Evolutionary conservation across 1,140 invertebrate genomes (phyloP).

Genomic region (Teleopsis dalmanni): DNA sequence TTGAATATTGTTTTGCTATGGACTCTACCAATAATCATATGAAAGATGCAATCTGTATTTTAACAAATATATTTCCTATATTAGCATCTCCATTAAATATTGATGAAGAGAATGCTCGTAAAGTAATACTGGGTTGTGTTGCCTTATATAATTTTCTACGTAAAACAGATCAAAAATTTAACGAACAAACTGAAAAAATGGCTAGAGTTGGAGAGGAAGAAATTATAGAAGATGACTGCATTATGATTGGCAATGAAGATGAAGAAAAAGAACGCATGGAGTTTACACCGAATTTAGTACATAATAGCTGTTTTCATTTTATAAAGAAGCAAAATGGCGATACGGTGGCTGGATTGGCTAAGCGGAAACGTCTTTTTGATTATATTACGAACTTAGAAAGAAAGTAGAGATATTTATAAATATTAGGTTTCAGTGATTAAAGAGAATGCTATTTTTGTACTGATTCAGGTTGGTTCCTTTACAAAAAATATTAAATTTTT

Average conservation of each 20-base stretch:
- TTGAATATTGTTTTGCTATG: too few relatives aligned
- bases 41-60: constrained; percentile 36
- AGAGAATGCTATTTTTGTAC: too few relatives aligned
- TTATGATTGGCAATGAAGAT: constrained; percentile 36
- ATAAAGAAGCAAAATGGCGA: constrained; percentile 28
- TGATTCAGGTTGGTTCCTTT: too few relatives aligned
- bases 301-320: constrained; percentile 33
- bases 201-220: constrained; percentile 23
- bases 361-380: not conserved
- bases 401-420: too few relatives aligned
- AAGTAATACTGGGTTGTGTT: constrained; percentile 37
- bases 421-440: too few relatives aligned
- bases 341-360: constrained; percentile 19
- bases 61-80: constrained; percentile 40
- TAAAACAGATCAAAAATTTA: constrained; percentile 36
- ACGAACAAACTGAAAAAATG: constrained; percentile 33
- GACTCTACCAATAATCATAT: constrained; percentile 29
- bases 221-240: constrained; percentile 36
- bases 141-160: constrained; percentile 39
- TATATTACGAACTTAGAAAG: too few relatives aligned
- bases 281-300: constrained; percentile 32
- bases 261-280: constrained; percentile 32
- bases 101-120: constrained; percentile 33
- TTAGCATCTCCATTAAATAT: constrained; percentile 31
- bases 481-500: too few relatives aligned